Conservation (phyloP, 2,797 vertebrate genomes). For the Anguilla pacifica region DNA sequence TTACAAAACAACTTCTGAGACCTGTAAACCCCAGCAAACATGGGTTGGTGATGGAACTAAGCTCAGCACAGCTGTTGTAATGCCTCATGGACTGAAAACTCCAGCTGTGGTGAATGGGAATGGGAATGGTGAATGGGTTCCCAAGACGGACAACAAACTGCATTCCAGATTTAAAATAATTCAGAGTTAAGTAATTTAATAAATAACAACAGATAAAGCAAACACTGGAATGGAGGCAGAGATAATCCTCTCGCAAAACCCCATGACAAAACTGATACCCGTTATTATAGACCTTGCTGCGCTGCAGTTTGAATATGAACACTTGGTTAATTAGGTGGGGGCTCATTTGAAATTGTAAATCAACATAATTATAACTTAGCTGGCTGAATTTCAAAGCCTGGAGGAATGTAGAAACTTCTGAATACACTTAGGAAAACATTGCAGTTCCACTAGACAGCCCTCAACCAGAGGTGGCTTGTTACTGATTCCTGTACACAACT, state of each 20-base stretch:
- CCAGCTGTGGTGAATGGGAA: slow-evolving; percentile 36
- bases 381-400: slow-evolving; percentile 21
- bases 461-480: background rate
- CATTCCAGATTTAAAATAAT: slow-evolving; percentile 8
- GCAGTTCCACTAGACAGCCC: background rate
- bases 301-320: slow-evolving; percentile 34
- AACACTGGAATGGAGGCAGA: slow-evolving; percentile 53
- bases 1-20: slow-evolving; percentile 12
- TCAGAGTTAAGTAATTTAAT: slow-evolving; percentile 58
- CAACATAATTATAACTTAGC: slow-evolving; percentile 51
- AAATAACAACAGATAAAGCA: slow-evolving; percentile 59
- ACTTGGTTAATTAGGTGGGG: slow-evolving; percentile 17
- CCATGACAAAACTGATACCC: slow-evolving; percentile 34
- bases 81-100: slow-evolving; percentile 14
- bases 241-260: slow-evolving; percentile 48
- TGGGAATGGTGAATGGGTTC: background rate
- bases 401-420: slow-evolving; percentile 3
- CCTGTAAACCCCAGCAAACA: background rate
- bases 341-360: slow-evolving; percentile 46
- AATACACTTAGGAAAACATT: slow-evolving; percentile 11
- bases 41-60: slow-evolving; percentile 2
- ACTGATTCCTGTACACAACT: background rate
- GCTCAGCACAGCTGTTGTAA: slow-evolving; percentile 24
- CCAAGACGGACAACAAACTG: slow-evolving; percentile 19
- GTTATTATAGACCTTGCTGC: slow-evolving; percentile 33